Evolutionary conservation across 1,140 invertebrate species (phyloP).

Genomic region (Hetaerina americana): DNA sequence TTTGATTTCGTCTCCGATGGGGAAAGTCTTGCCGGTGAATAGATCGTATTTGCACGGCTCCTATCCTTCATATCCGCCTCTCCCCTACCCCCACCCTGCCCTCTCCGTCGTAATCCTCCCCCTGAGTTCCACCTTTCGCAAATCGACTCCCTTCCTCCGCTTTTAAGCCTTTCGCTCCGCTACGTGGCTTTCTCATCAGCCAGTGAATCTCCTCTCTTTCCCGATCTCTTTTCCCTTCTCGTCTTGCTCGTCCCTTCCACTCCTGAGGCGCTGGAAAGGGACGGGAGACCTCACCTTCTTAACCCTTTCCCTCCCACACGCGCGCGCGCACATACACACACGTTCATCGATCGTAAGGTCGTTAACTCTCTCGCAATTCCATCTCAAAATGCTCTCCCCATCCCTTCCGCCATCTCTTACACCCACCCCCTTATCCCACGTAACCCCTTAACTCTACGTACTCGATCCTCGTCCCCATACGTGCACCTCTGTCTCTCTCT

Average conservation of each 20-base stretch:
- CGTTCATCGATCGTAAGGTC: neutral
- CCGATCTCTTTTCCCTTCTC: too few species aligned
- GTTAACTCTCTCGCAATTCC: too few species aligned
- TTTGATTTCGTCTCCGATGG: too few species aligned
- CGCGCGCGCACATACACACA: too few species aligned
- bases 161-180: neutral
- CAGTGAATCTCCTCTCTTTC: neutral
- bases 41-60: neutral
- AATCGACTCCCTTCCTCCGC: neutral
- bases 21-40: neutral
- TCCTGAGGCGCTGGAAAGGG: neutral
- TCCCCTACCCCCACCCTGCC: too few species aligned
- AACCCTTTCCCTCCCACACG: neutral
- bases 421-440: neutral
- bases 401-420: neutral
- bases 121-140: neutral
- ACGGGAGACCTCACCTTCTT: too few species aligned
- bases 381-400: too few species aligned
- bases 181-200: neutral
- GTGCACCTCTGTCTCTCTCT: too few species aligned
- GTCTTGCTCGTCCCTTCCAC: neutral
- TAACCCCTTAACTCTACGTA: neutral
- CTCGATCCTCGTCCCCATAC: too few species aligned
- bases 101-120: neutral
- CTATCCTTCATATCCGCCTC: too few species aligned